These are phyloP conservation scores for Phylloscopus trochilus DNA, from an alignment of 2,113 vertebrate species.

Conservation along the genomic window DNA sequence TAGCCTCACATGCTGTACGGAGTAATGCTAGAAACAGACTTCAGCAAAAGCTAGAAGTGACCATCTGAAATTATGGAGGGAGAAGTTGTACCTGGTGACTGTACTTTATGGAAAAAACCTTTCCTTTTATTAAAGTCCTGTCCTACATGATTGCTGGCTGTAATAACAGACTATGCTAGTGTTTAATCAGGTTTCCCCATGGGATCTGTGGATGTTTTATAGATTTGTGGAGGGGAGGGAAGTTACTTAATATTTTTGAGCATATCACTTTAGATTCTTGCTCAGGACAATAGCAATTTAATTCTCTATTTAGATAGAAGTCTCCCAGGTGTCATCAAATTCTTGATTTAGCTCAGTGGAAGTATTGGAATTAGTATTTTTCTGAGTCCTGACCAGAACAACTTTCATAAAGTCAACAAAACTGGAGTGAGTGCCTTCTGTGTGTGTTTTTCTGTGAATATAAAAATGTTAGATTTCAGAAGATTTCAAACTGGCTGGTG, in stretches of 20 bases:
- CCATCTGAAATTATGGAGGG: not conserved
- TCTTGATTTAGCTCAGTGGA: not conserved
- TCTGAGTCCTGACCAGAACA: not conserved
- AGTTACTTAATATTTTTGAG: not conserved
- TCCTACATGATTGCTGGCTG: not conserved
- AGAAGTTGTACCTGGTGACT: not conserved
- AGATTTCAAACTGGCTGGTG: not conserved
- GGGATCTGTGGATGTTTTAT: not conserved
- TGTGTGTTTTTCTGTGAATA: not conserved
- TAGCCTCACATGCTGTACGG: not conserved
- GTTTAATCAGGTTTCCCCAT: not conserved
- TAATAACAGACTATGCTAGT: not conserved
- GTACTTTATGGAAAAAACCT: not conserved
- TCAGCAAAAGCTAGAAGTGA: not conserved
- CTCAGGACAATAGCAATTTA: not conserved
- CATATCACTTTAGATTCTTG: not conserved
- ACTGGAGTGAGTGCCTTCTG: not conserved
- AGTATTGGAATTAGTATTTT: not conserved
- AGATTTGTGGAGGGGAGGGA: rapidly evolving
- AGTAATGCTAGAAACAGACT: not conserved
- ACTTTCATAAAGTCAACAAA: not conserved
- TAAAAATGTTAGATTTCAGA: not conserved
- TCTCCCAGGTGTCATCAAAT: not conserved
- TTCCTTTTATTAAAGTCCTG: not conserved
- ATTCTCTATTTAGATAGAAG: not conserved